Base-by-base conservation (phyloP, 53 echinoderm and acorn worm species). In the Paelopatides confundens region DNA sequence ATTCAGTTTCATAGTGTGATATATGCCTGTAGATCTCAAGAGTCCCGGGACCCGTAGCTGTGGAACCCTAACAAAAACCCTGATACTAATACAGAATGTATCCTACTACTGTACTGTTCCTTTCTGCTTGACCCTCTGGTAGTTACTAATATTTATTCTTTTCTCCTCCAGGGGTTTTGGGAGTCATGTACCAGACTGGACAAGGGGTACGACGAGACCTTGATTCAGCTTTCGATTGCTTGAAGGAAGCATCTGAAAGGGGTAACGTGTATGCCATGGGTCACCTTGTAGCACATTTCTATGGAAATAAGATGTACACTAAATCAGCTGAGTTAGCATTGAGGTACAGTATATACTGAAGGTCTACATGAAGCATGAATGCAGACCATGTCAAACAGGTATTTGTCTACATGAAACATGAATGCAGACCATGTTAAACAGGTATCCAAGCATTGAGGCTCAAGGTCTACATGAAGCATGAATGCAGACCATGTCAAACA, bases 181-280 rank as follows among this genome's bases (percentile, higher is more conserved):
- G 99, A 5, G 94, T 99, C 63, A 87, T 99, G 91, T 99, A 99
- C 48, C 89, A 86, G 26, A 96, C 91, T 11, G 99, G 99, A 34
- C 99, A 94, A 71, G 99, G 99, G 1, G 93, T 94, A 63, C 81
- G 52, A 47, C 82, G 76, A 63, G 88, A 99, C 68, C 39, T 66
- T 1, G 94, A 99, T 64, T 94, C 95, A 0, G 99, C 99, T 11
- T 99, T 95, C 87, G 94, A 99, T 62, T 96, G 95, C 64, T 51
- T 99, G 70, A 99, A 99, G 79, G 99, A 99, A 48, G 94, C 95
- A 12, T 69, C 99, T 1, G 94, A 96, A 33, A 66, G 96, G 54
- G 99, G 94, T 30, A 99, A 99, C 34, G 88, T 99, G 18, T 99
- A 94, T 63, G 95, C 99, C 66, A 96, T 93, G 94, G 99, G 95